phyloP scores from a whole-genome alignment of 2,797 vertebrate genomes.

The Rhinoraja longicauda region DNA sequence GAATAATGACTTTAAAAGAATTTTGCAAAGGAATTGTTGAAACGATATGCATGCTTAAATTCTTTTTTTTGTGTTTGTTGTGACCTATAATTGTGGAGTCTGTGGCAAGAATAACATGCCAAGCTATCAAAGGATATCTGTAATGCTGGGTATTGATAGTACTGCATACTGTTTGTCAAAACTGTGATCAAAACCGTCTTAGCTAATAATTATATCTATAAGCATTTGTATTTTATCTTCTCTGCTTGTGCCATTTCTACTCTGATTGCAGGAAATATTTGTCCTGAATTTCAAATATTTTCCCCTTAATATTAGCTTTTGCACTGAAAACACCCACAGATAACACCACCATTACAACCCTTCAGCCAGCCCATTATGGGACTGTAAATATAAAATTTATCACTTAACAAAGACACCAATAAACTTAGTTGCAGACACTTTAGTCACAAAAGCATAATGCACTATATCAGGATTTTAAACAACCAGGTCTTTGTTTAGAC shows the following conservation, averaged over 20 bases:
- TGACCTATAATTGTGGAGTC: not conserved
- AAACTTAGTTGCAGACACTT: not conserved
- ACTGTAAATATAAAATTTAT: not conserved
- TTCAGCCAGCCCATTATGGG: not conserved
- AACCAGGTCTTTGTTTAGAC: not conserved
- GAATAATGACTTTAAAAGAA: conserved; percentile 2
- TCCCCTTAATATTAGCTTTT: not conserved
- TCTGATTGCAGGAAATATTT: not conserved
- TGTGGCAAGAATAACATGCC: not conserved
- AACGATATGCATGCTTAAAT: not conserved
- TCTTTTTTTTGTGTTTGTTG: not conserved
- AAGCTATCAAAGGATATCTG: not conserved
- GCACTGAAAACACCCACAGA: not conserved
- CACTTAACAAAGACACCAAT: not conserved
- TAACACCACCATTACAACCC: not conserved
- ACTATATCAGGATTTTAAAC: not conserved
- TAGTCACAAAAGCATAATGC: not conserved
- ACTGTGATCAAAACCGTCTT: not conserved
- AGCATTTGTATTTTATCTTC: not conserved
- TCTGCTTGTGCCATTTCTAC: not conserved
- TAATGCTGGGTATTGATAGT: not conserved
- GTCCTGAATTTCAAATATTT: not conserved
- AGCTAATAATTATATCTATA: not conserved
- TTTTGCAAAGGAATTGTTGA: not conserved
- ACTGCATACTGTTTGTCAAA: not conserved